These are phyloP conservation scores for Dorcus parallelipipedus DNA, from an alignment of 2,888 invertebrate species.

Conservation along the genomic window DNA sequence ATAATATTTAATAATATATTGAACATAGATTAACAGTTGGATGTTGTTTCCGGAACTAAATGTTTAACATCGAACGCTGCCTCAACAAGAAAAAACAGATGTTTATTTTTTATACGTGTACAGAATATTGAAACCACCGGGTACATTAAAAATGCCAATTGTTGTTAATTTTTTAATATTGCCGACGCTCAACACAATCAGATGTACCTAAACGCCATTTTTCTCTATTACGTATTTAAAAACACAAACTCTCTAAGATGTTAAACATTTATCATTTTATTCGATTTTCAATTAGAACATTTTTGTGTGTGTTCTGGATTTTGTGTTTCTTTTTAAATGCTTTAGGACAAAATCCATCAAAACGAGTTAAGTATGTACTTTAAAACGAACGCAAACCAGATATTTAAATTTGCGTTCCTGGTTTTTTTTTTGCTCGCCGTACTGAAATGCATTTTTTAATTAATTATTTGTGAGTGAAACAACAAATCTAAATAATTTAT, in stretches of 20 bases:
- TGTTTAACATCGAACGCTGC: slow-evolving; percentile 4
- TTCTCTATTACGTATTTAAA: not conserved
- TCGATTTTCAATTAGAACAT: not conserved
- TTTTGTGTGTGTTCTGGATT: slow-evolving; percentile 10
- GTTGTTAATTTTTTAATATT: slow-evolving; percentile 25
- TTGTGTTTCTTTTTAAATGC: not conserved
- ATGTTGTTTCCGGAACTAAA: slow-evolving; percentile 1
- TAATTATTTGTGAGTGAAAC: too few relatives aligned
- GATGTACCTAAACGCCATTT: slow-evolving; percentile 31
- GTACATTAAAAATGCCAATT: slow-evolving; percentile 6
- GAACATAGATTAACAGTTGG: slow-evolving; percentile 2
- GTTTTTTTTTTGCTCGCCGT: too few relatives aligned
- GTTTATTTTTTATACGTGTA: slow-evolving; percentile 39
- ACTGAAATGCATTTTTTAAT: too few relatives aligned
- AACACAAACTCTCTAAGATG: slow-evolving; percentile 33
- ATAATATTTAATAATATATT: not conserved
- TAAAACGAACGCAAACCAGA: too few relatives aligned
- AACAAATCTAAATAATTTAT: too few relatives aligned
- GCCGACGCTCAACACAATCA: slow-evolving; percentile 35
- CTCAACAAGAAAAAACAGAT: slow-evolving; percentile 24
- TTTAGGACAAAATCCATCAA: slow-evolving; percentile 20
- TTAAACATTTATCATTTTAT: slow-evolving; percentile 42
- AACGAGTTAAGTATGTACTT: not conserved
- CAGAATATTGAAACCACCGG: slow-evolving; percentile 10
- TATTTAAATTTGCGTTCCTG: too few relatives aligned